Conservation (phyloP, 2,797 vertebrate species). For the Acanthurus lineatus region DNA sequence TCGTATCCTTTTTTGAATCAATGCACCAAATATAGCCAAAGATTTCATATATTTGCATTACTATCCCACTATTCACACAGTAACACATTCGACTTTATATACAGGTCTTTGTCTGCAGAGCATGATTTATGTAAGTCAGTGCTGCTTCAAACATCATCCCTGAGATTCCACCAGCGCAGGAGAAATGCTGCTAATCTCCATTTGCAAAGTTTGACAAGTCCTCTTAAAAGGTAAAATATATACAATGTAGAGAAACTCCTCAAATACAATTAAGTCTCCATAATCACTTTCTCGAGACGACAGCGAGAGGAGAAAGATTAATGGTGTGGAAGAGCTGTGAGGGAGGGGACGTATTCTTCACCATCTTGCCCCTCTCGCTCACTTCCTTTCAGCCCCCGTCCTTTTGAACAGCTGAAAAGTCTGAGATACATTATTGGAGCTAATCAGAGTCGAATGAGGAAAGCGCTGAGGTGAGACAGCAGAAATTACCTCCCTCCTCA, state of each 20-base stretch:
- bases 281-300: constrained; percentile 70
- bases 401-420: constrained; percentile 87
- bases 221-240: constrained; percentile 50
- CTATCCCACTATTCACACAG: too few species aligned
- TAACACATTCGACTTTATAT: too few species aligned
- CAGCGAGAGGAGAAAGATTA: constrained; percentile 69
- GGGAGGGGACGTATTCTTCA: constrained; percentile 62
- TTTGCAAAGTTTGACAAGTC: constrained; percentile 44
- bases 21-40: too few species aligned
- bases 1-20: too few species aligned
- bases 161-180: neutral
- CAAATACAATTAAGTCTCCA: constrained; percentile 72
- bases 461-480: constrained; percentile 92
- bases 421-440: constrained; percentile 92
- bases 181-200: constrained; percentile 34
- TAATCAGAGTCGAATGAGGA: constrained; percentile 95
- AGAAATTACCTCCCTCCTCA: constrained; percentile 89
- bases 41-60: too few species aligned
- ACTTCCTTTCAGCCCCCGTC: constrained; percentile 69
- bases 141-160: too few species aligned
- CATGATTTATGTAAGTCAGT: too few species aligned
- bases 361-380: constrained; percentile 49
- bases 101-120: too few species aligned
- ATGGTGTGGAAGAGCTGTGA: constrained; percentile 67
- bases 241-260: constrained; percentile 58